Conservation (phyloP, 2,888 invertebrate genomes). For the Isotomurus palustris region DNA sequence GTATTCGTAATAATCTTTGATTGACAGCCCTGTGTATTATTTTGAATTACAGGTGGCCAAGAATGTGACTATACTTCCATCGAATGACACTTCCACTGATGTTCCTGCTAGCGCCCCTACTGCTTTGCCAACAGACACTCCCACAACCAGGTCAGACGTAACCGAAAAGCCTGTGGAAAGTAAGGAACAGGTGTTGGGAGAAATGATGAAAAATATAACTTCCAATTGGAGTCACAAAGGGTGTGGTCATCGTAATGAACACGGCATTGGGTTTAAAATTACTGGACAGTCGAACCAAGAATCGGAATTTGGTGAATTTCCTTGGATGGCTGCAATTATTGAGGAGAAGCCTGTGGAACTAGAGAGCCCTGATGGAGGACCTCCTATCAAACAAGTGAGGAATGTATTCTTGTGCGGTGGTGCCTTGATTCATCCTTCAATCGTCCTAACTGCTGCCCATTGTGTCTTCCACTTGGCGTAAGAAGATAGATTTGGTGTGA, state of each 20-base stretch:
- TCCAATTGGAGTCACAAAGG: slow-evolving; percentile 6
- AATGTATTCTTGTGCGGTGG: slow-evolving; percentile 72
- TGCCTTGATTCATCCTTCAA: slow-evolving; percentile 67
- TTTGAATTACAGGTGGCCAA: no score
- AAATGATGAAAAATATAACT: not conserved
- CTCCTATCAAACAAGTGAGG: slow-evolving; percentile 51
- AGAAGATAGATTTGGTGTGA: no score
- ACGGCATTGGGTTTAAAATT: slow-evolving; percentile 67
- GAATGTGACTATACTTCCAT: no score
- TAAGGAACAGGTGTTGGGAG: not conserved
- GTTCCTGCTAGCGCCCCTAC: not conserved
- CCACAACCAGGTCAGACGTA: no score
- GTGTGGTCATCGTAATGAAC: slow-evolving; percentile 41
- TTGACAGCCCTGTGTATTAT: no score
- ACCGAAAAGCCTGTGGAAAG: not conserved
- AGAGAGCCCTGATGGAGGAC: not conserved
- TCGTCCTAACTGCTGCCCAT: slow-evolving; percentile 72
- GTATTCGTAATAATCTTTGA: not conserved
- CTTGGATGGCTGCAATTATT: slow-evolving; percentile 71
- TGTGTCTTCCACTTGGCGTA: slow-evolving; percentile 54
- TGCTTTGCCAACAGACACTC: not conserved
- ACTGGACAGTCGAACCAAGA: slow-evolving; percentile 62
- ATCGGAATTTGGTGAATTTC: slow-evolving; percentile 70
- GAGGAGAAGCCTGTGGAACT: slow-evolving; percentile 19
- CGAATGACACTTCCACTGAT: no score